Conservation (phyloP, 1,140 invertebrate genomes). For the Daktulosphaira vitifoliae region DNA sequence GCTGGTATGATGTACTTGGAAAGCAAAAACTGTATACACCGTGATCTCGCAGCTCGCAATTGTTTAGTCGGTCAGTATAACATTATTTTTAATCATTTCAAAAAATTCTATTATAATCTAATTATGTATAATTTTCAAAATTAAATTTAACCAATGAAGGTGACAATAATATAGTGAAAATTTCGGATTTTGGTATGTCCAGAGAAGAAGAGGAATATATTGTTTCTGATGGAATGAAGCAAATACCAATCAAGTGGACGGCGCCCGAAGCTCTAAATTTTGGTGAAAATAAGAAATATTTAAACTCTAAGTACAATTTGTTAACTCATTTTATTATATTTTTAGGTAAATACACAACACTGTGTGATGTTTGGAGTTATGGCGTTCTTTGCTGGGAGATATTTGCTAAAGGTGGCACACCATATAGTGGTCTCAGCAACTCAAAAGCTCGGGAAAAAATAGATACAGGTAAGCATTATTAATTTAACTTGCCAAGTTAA, state of each 20-base stretch:
- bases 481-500: no score
- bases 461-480: conserved; percentile 63
- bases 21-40: conserved; percentile 91
- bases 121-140: no score
- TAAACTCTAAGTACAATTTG: no score
- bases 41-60: conserved; percentile 90
- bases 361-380: conserved; percentile 98
- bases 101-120: no score
- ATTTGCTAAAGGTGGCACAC: conserved; percentile 85
- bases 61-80: conserved; percentile 68
- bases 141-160: conserved; percentile 50
- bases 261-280: conserved; percentile 93
- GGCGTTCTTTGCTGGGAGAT: conserved; percentile 96
- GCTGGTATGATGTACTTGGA: conserved; percentile 94
- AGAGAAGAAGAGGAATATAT: conserved; percentile 95
- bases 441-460: conserved; percentile 87
- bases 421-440: conserved; percentile 89
- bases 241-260: conserved; percentile 97
- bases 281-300: conserved; percentile 54
- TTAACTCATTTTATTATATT: conserved; percentile 32
- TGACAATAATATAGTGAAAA: conserved; percentile 81
- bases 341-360: conserved; percentile 86
- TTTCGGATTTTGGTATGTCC: conserved; percentile 97
- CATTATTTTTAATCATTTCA: neutral
- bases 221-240: conserved; percentile 94